Conservation (phyloP, 2,113 vertebrate species). For the Odocoileus hemionus region DNA sequence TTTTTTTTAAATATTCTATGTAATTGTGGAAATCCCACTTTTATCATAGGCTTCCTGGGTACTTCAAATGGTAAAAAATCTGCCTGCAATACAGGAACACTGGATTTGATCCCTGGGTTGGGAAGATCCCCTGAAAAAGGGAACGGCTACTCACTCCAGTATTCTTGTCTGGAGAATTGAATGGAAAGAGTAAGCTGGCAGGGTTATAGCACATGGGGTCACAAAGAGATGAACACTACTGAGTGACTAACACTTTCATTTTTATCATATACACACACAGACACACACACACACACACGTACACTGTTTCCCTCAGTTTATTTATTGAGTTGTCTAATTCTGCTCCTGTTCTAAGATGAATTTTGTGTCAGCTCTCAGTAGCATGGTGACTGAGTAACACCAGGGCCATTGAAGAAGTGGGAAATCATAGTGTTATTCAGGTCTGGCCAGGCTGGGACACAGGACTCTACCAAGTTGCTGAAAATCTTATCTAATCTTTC, state of each 20-base stretch:
- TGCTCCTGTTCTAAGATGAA: background rate
- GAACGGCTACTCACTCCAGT: background rate
- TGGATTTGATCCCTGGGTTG: background rate
- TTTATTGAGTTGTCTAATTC: background rate
- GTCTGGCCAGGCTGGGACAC: background rate
- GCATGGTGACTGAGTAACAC: background rate
- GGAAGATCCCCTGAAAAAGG: background rate
- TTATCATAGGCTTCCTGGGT: background rate
- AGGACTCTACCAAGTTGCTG: background rate
- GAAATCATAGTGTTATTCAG: background rate
- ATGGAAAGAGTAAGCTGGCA: background rate
- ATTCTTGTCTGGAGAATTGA: background rate
- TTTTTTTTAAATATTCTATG: background rate
- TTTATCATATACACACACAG: background rate
- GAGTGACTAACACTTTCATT: background rate
- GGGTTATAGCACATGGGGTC: background rate
- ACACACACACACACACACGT: fast-evolving
- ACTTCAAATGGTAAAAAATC: background rate
- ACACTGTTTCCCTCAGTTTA: background rate
- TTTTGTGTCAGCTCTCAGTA: background rate
- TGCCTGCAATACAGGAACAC: background rate
- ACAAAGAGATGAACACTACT: background rate
- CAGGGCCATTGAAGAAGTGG: background rate
- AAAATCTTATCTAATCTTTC: background rate
- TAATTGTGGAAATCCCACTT: background rate